A percentile compares a stretch with the other conserved stretches of the same genome.
Evolutionary conservation across 2,888 invertebrate genomes (phyloP).

Genomic region (Scaptomyza parva): DNA sequence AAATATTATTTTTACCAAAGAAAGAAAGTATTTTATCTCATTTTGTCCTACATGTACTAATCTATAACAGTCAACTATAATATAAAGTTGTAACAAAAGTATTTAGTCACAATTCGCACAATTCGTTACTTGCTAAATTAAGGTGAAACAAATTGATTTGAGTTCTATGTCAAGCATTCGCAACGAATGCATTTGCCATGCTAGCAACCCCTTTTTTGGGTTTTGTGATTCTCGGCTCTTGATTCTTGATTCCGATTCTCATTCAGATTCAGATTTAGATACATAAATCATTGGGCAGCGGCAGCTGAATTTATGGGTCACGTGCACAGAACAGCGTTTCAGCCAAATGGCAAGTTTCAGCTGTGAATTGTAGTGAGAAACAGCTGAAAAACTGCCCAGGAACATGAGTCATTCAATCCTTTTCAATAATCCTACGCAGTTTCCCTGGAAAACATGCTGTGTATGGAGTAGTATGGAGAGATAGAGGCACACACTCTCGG

Average conservation of each 20-base stretch:
- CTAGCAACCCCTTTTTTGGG: slow-evolving; percentile 13
- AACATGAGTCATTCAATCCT: slow-evolving; percentile 46
- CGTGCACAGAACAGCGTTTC: slow-evolving; percentile 30
- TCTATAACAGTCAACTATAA: neutral
- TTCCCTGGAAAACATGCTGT: slow-evolving; percentile 51
- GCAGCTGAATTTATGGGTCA: slow-evolving; percentile 53
- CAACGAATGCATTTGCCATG: slow-evolving; percentile 22
- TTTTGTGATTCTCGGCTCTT: neutral
- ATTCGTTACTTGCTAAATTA: slow-evolving; percentile 7
- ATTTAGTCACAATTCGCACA: slow-evolving; percentile 5
- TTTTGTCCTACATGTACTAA: too few relatives aligned
- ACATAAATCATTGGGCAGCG: slow-evolving; percentile 46
- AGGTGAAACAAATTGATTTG: slow-evolving; percentile 25
- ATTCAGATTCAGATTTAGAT: slow-evolving; percentile 6
- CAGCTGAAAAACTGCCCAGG: slow-evolving; percentile 44
- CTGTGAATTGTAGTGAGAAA: slow-evolving; percentile 34
- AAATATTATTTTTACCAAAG: too few relatives aligned
- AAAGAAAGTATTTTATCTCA: too few relatives aligned
- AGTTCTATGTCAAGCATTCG: neutral
- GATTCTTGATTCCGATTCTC: neutral
- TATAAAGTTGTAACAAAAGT: neutral
- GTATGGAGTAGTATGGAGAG: neutral
- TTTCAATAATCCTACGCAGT: slow-evolving; percentile 18
- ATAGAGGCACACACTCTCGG: slow-evolving; percentile 9
- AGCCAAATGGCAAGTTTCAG: slow-evolving; percentile 38